Evolutionary conservation across 1,140 invertebrate species (phyloP).

Genomic region (Saccostrea cuccullata): DNA sequence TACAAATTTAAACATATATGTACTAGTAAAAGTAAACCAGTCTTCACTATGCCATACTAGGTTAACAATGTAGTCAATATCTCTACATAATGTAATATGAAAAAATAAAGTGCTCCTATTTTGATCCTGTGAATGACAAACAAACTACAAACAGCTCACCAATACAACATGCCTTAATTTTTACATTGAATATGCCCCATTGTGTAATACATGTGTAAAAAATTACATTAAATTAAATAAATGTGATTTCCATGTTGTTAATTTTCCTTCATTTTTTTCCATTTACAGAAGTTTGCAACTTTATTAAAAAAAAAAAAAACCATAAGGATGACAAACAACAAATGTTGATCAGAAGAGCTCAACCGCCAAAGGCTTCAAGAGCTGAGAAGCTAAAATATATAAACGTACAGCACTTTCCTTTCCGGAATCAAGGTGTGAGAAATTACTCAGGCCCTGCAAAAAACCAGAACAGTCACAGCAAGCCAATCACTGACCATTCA

Average conservation of each 20-base stretch:
- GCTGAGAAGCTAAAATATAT: conserved; percentile 27
- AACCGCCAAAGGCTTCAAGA: not conserved
- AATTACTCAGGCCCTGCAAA: conserved; percentile 34
- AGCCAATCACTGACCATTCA: not conserved
- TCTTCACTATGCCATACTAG: not conserved
- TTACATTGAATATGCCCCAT: no score
- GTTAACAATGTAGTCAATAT: not conserved
- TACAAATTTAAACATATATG: no score
- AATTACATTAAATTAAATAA: no score
- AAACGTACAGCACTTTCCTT: conserved; percentile 23
- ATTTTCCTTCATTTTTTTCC: no score
- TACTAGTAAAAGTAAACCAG: not conserved
- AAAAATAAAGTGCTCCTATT: not conserved
- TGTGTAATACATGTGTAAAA: no score
- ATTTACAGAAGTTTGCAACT: no score
- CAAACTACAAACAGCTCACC: no score
- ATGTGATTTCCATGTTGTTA: no score
- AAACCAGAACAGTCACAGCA: conserved; percentile 29
- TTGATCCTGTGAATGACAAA: not conserved
- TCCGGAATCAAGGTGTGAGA: conserved; percentile 21
- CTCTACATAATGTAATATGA: not conserved
- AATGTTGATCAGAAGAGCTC: conserved; percentile 13
- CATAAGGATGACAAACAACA: not conserved
- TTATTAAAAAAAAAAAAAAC: no score
- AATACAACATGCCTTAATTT: no score